phyloP scores from a whole-genome alignment of 2,888 invertebrate genomes.

The Mactromeris polynyma region DNA sequence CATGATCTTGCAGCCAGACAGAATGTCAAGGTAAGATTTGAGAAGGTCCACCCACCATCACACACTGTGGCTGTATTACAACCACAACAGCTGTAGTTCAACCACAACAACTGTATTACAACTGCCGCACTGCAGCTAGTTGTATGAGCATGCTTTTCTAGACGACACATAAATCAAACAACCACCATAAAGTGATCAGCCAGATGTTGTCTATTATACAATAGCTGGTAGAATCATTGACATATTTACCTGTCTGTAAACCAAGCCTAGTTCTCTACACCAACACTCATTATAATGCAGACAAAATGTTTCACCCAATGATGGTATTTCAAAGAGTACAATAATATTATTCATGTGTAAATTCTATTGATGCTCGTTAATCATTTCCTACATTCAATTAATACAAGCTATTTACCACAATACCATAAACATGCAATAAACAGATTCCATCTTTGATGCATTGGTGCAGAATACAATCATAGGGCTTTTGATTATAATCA shows the following conservation, averaged over 20 bases:
- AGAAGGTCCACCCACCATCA: too few species aligned
- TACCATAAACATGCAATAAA: constrained; percentile 11
- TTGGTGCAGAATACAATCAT: background rate
- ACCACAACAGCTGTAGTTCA: too few species aligned
- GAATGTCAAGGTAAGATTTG: too few species aligned
- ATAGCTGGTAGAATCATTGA: background rate
- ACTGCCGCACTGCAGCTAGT: too few species aligned
- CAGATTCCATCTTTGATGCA: background rate
- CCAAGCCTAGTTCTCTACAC: background rate
- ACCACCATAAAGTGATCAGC: background rate
- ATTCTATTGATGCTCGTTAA: background rate
- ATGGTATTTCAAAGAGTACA: background rate
- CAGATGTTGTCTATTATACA: background rate
- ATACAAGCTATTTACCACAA: background rate
- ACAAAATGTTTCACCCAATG: background rate
- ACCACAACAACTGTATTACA: too few species aligned
- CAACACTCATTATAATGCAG: background rate
- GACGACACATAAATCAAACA: background rate
- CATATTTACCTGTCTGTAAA: background rate
- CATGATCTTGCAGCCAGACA: too few species aligned
- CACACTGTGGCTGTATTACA: too few species aligned
- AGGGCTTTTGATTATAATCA: background rate
- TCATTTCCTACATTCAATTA: constrained; percentile 1
- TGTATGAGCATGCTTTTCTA: too few species aligned
- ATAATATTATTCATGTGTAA: background rate